Base-by-base conservation (phyloP, 2,888 invertebrate species). In the Ametastegia equiseti region DNA sequence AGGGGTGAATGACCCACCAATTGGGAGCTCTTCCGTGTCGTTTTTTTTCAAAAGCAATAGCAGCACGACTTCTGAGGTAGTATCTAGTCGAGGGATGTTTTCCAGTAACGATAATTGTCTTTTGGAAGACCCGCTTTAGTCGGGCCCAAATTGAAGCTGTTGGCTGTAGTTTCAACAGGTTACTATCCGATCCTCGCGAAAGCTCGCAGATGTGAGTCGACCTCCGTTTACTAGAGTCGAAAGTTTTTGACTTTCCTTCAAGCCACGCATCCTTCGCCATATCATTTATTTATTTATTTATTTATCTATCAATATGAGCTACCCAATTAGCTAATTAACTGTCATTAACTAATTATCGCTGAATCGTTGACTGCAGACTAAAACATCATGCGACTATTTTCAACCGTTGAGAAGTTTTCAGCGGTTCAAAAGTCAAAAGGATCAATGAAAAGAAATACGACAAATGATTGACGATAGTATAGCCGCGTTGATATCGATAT, bases 1-100 rank as follows among this genome's bases (percentile, higher is more conserved):
- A 91, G 0, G 92, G 92, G 83, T 92, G 92, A 82, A 92, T 88
- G 19, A 90, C 82, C 89, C 90, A 92, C 88, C 89, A 88, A 36
- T 88, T 47, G 0, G 81, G 19, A 5, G 88, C 87, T 23, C 86
- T 86, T 7, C 89, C 86, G 42, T 92, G 92, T 30, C 89, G 84
- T 80, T 86, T 88, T 78, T 89, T 91, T 81, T 92, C 92, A 19
- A 87, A 86, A n/a, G 86, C 84, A 4, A 92, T 85, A 2, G 91
- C 88, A 0, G 90, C 89, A 15, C 84, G 85, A 82, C 92, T 92
- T 19, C 91, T 87, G 23, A 92, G 85, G 50, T 86, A 87, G 65
- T 86, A 86, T 45, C 85, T 88, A 0, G 89, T 89, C 3, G 85
- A 84, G 0, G 88, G 88, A 82, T 92, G 90, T 4, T 82, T 80